Base-by-base conservation (phyloP, 2,888 invertebrate species). In the Xanthia togata region DNA sequence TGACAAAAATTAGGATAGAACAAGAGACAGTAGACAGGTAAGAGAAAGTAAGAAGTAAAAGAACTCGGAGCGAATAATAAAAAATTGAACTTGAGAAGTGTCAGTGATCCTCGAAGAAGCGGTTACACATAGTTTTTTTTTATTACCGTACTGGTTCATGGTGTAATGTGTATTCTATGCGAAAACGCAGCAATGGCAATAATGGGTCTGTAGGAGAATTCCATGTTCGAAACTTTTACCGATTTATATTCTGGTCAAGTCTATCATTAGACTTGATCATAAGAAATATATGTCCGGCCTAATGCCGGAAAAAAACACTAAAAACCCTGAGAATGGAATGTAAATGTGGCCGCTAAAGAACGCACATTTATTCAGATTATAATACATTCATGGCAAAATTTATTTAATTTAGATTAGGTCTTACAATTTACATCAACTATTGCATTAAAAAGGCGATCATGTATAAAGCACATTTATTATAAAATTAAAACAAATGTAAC, bases 401-500 rank as follows among this genome's bases (percentile, higher is more conserved):
- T 5, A 0, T 44, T 57, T 63, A 38, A 68, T 63, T 76, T 47
- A 41, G 68, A 75, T 50, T 8, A 81, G 50, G 14, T 50, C 26
- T 63, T n/a, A 63, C 50, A 81, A 57, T 76, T 55, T 17, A 60
- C 50, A 65, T 59, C 62, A 74, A 57, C 38, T 41, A 57, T 75
- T 60, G 26, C 53, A 59, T 68, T 65, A 53, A 53, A 53, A 62
- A 75, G 1, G 23, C 60, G 50, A 64, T 62, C 69, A 50, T 41
- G 55, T 60, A 53, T 78, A 60, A 70, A 73, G 53, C 55, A 70
- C 62, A 60, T n/a, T n/a, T 59, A 72, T 72, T 79, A 76, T 80
- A 72, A 69, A 74, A 74, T 84, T 69, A 81, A 77, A 68, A 73
- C 65, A 72, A 84, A 78, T 72, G 71, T 77, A 77, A 82, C 65